These are phyloP conservation scores for Drosophila maculinotata DNA, from an alignment of 2,888 invertebrate species.

Conservation along the genomic window DNA sequence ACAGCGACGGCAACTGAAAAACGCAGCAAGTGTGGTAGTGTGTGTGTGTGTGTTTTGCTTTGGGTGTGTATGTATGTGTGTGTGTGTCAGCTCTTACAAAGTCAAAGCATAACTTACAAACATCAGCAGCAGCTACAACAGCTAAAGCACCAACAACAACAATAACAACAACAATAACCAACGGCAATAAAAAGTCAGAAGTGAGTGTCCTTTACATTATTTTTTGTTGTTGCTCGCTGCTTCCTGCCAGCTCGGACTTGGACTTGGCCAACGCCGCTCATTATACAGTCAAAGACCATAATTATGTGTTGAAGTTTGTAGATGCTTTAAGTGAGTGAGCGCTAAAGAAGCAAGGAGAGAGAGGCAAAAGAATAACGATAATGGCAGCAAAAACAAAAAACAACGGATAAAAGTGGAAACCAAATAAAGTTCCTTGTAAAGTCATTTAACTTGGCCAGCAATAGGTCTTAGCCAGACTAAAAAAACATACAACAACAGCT, in stretches of 20 bases:
- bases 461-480: conserved; percentile 9
- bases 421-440: conserved; percentile 40
- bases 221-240: conserved; percentile 40
- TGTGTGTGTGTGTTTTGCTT: conserved; percentile 21
- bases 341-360: conserved; percentile 17
- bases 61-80: conserved; percentile 18
- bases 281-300: conserved; percentile 80
- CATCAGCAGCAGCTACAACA: conserved; percentile 42
- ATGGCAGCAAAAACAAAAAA: conserved; percentile 24
- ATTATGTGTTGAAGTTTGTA: conserved; percentile 80
- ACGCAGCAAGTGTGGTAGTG: conserved; percentile 44
- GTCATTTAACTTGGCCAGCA: conserved; percentile 26
- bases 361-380: conserved; percentile 38
- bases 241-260: conserved; percentile 67
- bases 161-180: conserved; percentile 41
- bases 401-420: conserved; percentile 10
- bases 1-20: conserved; percentile 62
- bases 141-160: too few relatives aligned
- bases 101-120: conserved; percentile 76
- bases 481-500: conserved; percentile 1
- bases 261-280: conserved; percentile 71
- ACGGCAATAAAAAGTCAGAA: conserved; percentile 72
- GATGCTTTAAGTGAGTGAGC: conserved; percentile 66
- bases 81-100: conserved; percentile 56
- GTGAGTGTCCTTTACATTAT: conserved; percentile 76